Evolutionary conservation across 2,888 invertebrate genomes (phyloP).

Genomic region (Agriopis aurantiaria): DNA sequence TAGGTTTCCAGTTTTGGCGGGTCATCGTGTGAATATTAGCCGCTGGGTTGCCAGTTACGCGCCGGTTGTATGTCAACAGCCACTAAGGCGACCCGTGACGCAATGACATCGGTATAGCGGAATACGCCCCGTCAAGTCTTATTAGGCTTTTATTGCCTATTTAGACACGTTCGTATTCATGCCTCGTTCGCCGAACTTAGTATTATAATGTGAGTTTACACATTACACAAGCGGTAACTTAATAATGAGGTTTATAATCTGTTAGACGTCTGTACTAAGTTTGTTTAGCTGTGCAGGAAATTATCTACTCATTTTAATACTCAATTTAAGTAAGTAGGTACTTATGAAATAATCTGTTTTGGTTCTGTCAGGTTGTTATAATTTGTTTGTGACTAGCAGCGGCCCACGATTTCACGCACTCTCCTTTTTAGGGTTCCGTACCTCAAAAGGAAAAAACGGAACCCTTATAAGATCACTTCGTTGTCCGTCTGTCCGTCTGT

Average conservation of each 20-base stretch:
- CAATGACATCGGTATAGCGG: conserved; percentile 38
- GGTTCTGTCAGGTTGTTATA: too few relatives aligned
- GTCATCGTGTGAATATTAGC: too few relatives aligned
- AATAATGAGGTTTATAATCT: conserved; percentile 14
- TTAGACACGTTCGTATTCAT: conserved; percentile 57
- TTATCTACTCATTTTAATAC: neutral
- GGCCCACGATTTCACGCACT: too few relatives aligned
- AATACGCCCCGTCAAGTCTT: conserved; percentile 40
- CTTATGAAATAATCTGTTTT: too few relatives aligned
- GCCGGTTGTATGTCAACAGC: conserved; percentile 26
- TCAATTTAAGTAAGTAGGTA: neutral
- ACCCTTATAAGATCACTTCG: too few relatives aligned
- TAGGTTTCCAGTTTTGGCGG: too few relatives aligned
- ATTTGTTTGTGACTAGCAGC: too few relatives aligned
- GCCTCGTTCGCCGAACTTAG: conserved; percentile 39
- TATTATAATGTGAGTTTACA: conserved; percentile 35
- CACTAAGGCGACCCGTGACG: conserved; percentile 33
- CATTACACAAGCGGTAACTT: conserved; percentile 24
- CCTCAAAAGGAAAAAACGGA: too few relatives aligned
- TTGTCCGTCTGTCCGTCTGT: too few relatives aligned
- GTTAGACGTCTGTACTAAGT: conserved; percentile 1
- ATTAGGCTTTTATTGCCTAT: conserved; percentile 51
- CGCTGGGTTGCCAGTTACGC: too few relatives aligned
- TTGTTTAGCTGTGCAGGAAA: neutral
- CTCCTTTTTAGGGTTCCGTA: too few relatives aligned